Conservation (phyloP, 2,113 vertebrate species). For the Xerus inauris region DNA sequence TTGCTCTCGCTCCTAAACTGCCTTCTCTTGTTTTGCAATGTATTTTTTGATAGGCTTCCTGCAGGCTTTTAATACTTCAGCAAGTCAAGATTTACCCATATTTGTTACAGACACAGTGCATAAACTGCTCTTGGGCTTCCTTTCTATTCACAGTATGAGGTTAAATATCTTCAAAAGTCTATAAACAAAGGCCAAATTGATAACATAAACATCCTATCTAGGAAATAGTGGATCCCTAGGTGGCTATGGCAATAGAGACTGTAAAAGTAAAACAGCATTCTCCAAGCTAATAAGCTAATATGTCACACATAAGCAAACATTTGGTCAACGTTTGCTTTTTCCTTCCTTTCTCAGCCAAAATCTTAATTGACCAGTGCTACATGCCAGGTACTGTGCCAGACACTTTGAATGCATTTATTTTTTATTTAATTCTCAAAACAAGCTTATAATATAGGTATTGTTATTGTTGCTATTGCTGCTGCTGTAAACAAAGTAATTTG, state of each 20-base stretch:
- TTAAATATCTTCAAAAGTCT: conserved; percentile 27
- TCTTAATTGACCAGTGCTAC: background rate
- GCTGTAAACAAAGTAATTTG: background rate
- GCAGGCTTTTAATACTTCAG: background rate
- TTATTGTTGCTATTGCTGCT: background rate
- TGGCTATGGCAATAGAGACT: background rate
- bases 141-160: background rate
- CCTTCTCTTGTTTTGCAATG: background rate
- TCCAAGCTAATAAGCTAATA: background rate
- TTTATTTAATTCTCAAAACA: conserved; percentile 36
- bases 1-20: background rate
- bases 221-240: background rate
- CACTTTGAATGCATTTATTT: background rate
- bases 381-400: background rate
- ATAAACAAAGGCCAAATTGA: background rate
- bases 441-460: background rate
- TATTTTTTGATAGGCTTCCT: background rate
- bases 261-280: background rate
- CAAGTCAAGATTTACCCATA: background rate
- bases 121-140: background rate
- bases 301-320: background rate
- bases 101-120: background rate
- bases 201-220: background rate
- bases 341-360: background rate
- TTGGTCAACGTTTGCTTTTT: background rate